A percentile compares a stretch with the other conserved stretches of the same genome.
These are phyloP conservation scores for Ichneumoninae sp. DNA, from an alignment of 2,888 invertebrate genomes.

Conservation along the genomic window DNA sequence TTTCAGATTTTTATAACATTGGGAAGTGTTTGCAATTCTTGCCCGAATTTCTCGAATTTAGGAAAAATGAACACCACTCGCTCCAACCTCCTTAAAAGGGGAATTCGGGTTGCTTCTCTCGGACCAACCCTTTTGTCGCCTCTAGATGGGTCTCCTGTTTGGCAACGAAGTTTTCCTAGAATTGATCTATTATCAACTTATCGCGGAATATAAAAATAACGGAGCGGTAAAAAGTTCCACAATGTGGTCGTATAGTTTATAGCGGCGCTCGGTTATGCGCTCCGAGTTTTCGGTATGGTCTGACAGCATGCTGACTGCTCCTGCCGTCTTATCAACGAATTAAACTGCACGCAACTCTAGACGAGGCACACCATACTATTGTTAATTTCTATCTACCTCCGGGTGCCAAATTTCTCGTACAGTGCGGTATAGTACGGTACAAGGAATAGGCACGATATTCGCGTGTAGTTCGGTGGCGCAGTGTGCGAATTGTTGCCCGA, in stretches of 20 bases:
- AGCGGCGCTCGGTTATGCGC: neutral
- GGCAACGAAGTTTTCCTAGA: neutral
- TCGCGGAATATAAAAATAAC: too few relatives aligned
- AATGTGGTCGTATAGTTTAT: too few relatives aligned
- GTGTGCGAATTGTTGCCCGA: constrained; percentile 23
- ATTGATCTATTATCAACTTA: neutral
- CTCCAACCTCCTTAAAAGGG: too few relatives aligned
- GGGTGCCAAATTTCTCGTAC: constrained; percentile 8
- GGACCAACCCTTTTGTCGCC: neutral
- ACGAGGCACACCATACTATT: constrained; percentile 72
- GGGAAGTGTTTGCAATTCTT: too few relatives aligned
- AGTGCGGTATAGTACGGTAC: neutral
- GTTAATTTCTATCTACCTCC: constrained; percentile 60
- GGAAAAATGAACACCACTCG: too few relatives aligned
- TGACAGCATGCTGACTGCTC: constrained; percentile 8
- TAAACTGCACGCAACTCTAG: constrained; percentile 72
- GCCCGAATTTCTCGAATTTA: too few relatives aligned
- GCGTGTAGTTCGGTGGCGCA: neutral
- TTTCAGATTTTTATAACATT: too few relatives aligned
- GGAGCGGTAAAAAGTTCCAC: too few relatives aligned
- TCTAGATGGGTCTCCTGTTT: neutral
- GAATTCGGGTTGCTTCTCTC: neutral
- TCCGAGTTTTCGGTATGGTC: neutral
- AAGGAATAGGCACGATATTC: neutral
- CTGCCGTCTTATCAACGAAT: constrained; percentile 74